A percentile compares a stretch with the other conserved stretches of the same genome.
Conservation (phyloP, 2,113 vertebrate species). For the Lycaon pictus region DNA sequence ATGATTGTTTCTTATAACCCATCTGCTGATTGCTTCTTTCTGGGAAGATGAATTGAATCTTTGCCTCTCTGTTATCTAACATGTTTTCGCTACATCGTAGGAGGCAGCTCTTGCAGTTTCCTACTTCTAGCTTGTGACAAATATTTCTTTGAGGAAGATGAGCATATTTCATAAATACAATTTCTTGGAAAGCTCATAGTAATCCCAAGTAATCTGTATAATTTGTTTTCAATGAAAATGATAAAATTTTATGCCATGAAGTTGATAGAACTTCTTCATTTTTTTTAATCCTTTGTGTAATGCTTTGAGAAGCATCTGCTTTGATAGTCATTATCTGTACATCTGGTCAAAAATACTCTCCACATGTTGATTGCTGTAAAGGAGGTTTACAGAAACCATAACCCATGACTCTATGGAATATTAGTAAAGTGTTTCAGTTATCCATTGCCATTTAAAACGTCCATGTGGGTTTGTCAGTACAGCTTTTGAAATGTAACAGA, state of each 20-base stretch:
- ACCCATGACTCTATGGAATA: conserved; percentile 73
- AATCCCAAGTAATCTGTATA: conserved; percentile 44
- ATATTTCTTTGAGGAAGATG: conserved; percentile 47
- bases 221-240: conserved; percentile 52
- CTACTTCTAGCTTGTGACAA: not conserved
- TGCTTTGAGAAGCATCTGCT: conserved; percentile 74
- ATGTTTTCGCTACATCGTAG: conserved; percentile 58
- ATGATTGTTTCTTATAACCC: conserved; percentile 21
- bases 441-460: conserved; percentile 83
- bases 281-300: conserved; percentile 28
- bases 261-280: conserved; percentile 52
- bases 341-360: conserved; percentile 80
- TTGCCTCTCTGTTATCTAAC: conserved; percentile 35
- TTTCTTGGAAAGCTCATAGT: conserved; percentile 63
- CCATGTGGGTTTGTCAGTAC: conserved; percentile 82
- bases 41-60: conserved; percentile 49
- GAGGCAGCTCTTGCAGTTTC: conserved; percentile 46
- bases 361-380: conserved; percentile 65
- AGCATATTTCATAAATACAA: not conserved
- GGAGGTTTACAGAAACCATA: conserved; percentile 80
- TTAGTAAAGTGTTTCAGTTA: conserved; percentile 80
- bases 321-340: conserved; percentile 76
- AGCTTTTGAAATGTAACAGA: conserved; percentile 87
- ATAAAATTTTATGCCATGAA: conserved; percentile 60
- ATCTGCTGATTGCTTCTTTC: conserved; percentile 61